Evolutionary conservation across 2,797 vertebrate genomes (phyloP).

Genomic region (Euphonia xanthogaster): DNA sequence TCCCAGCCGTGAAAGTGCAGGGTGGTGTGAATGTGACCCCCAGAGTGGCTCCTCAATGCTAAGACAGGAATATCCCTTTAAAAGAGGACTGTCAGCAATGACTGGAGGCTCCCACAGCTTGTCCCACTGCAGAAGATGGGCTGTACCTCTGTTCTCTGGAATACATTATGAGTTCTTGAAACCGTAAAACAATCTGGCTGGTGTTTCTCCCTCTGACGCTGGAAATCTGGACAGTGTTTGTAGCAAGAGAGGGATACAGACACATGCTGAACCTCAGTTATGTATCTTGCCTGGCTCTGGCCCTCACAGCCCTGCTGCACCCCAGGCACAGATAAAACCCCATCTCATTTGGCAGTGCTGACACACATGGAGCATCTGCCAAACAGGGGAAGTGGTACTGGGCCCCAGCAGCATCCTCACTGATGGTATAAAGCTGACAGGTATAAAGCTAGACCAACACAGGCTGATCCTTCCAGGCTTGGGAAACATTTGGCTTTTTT

Average conservation of each 20-base stretch:
- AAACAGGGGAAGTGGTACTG: neutral
- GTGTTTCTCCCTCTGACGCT: slow-evolving; percentile 28
- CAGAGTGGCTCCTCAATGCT: neutral
- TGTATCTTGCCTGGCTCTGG: neutral
- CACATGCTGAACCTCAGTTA: slow-evolving; percentile 27
- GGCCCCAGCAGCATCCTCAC: neutral
- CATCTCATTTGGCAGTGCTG: neutral
- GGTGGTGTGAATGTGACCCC: neutral
- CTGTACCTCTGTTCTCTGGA: slow-evolving; percentile 37
- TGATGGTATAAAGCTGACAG: neutral
- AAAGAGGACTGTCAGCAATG: neutral
- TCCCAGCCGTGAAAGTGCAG: neutral
- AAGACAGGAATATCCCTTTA: neutral
- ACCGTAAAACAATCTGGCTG: slow-evolving; percentile 41
- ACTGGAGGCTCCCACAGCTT: neutral
- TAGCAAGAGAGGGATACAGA: slow-evolving; percentile 25
- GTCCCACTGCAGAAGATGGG: neutral
- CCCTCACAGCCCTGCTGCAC: neutral
- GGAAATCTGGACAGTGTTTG: slow-evolving; percentile 59
- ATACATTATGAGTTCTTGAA: slow-evolving; percentile 48
- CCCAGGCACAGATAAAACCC: neutral
- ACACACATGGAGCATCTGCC: neutral
- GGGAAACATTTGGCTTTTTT: neutral
- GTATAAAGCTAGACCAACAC: neutral
- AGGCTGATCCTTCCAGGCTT: neutral